phyloP scores from a whole-genome alignment of 2,888 invertebrate species.

The Auanema sp. region DNA sequence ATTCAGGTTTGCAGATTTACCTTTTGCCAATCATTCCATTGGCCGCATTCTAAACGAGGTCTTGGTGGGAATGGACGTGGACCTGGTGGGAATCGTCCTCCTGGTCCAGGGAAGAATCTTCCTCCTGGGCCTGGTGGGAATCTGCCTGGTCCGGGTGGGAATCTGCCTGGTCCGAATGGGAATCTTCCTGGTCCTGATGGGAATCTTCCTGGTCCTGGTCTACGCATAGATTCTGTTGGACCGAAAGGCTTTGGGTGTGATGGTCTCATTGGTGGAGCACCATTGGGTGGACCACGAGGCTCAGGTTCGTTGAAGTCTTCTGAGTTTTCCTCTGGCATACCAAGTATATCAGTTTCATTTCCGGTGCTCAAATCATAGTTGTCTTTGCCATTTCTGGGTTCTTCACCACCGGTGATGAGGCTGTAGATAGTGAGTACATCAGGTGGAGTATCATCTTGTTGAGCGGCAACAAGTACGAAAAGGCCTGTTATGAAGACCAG shows the following conservation, averaged over 20 bases:
- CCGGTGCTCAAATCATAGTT: conserved; percentile 2
- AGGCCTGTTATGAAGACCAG: conserved; percentile 16
- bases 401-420: conserved; percentile 4
- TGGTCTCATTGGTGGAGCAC: too few species aligned
- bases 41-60: conserved; percentile 9
- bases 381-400: neutral
- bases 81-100: neutral
- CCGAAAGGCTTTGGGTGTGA: too few species aligned
- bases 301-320: too few species aligned
- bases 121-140: neutral
- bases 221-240: too few species aligned
- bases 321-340: too few species aligned
- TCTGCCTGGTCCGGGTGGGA: neutral
- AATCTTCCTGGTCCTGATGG: neutral
- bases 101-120: conserved; percentile 8
- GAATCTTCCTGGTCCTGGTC: too few species aligned
- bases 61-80: conserved; percentile 3
- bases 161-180: conserved; percentile 3
- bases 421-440: conserved; percentile 11
- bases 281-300: too few species aligned
- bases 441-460: conserved; percentile 13
- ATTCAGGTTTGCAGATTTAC: neutral
- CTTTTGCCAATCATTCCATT: conserved; percentile 18
- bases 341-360: too few species aligned
- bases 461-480: neutral